Evolutionary conservation across 1,140 invertebrate genomes (phyloP).

Genomic region (Eubasilissa regina): DNA sequence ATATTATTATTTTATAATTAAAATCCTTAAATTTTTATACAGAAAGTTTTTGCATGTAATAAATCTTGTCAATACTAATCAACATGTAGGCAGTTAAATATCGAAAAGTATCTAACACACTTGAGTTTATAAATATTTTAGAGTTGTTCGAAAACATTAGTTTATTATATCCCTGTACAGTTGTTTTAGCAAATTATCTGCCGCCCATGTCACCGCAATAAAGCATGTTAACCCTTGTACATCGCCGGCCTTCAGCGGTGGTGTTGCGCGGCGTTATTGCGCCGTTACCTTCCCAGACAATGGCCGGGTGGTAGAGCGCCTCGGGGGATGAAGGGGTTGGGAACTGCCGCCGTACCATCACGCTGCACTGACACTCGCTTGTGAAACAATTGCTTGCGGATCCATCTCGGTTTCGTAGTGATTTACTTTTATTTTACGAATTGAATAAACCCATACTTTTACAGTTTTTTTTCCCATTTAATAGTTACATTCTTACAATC

Average conservation of each 20-base stretch:
- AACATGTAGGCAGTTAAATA: no score
- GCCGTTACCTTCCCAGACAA: conserved; percentile 21
- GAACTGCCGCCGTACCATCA: not conserved
- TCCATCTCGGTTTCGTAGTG: not conserved
- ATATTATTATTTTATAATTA: no score
- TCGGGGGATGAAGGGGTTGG: conserved; percentile 9
- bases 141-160: no score
- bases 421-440: not conserved
- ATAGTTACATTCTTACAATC: no score
- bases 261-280: conserved; percentile 27
- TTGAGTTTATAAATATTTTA: no score
- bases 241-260: conserved; percentile 14
- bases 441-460: no score
- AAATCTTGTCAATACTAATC: no score
- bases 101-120: no score
- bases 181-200: not conserved
- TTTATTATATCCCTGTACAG: no score
- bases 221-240: conserved; percentile 5
- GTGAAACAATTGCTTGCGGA: not conserved
- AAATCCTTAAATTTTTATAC: no score
- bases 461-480: no score
- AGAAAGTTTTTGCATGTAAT: no score
- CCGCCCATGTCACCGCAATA: conserved; percentile 9
- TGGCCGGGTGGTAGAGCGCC: not conserved
- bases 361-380: not conserved